Base-by-base conservation (phyloP, 53 echinoderm and acorn worm species). In the Pentamera pediparva region DNA sequence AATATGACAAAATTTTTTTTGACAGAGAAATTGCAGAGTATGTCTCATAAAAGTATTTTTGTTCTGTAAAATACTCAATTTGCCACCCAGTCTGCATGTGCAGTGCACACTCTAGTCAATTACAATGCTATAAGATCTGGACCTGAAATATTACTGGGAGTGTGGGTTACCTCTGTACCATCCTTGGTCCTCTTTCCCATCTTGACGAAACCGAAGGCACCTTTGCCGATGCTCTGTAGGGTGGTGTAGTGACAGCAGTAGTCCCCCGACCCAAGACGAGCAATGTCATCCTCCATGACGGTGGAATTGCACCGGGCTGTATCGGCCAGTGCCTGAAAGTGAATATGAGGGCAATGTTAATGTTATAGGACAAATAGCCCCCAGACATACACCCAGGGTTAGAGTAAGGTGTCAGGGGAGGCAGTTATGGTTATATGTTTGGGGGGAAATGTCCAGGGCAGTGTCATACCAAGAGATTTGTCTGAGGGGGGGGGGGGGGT, bases 141-240 rank as follows among this genome's bases (percentile, higher is more conserved):
- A n/a, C n/a, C n/a, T n/a, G n/a, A n/a, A n/a, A n/a, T n/a, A n/a
- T n/a, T n/a, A n/a, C n/a, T n/a, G n/a, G n/a, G n/a, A n/a, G n/a
- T 57, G 0, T 10, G 26, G 3, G 69, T 51, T 75, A 92, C 98
- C 76, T 65, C 52, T 17, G 79, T 74, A 27, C 75, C 74, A 62
- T 98, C 98, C 20, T 52, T 33, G 48, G 79, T 98, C 32, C 86
- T 79, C 36, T 59, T 92, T 11, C 89, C 98, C 89, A 92, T 86
- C 78, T 98, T 98, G 60, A 98, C 98, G 48, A 98, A 98, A 26
- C 98, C 98, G 54, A 98, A 98, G 19, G 92, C 98, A 34, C 92
- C 98, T 67, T 98, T 98, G 33, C 98, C 98, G 11, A 98, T 98
- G 59, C 89, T 92, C 50, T 86, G 92, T 0, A 92, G 79, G 0